Percentiles rank a stretch among this genome's conserved stretches.
These are phyloP conservation scores for Eumaeus atala DNA, from an alignment of 1,140 invertebrate species.

Conservation along the genomic window DNA sequence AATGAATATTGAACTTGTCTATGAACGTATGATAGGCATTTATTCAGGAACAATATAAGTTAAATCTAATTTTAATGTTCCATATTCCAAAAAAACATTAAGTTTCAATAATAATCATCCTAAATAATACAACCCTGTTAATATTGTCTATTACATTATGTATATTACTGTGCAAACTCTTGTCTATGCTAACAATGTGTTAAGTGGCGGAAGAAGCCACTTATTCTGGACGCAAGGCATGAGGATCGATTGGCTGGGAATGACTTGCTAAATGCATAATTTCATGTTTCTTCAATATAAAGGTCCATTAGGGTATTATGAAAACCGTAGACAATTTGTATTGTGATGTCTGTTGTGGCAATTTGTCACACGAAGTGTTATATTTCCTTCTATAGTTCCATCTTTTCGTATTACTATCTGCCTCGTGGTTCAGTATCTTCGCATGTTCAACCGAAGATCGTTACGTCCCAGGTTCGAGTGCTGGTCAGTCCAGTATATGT, in stretches of 20 bases:
- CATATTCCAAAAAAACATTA: background rate
- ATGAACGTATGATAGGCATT: too few species aligned
- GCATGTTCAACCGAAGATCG: too few species aligned
- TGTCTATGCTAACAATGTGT: constrained; percentile 24
- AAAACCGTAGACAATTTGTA: constrained; percentile 7
- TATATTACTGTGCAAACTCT: background rate
- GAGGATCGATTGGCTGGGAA: constrained; percentile 18
- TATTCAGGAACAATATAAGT: too few species aligned
- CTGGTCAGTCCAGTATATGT: too few species aligned
- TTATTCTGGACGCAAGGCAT: constrained; percentile 9
- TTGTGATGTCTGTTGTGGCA: background rate
- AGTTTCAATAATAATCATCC: background rate
- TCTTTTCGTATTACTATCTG: too few species aligned
- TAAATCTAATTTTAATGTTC: background rate
- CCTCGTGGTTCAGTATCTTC: too few species aligned
- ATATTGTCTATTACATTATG: constrained; percentile 7
- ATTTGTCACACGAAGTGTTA: background rate
- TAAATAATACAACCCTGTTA: background rate
- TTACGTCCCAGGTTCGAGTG: too few species aligned
- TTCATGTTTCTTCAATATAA: constrained; percentile 7
- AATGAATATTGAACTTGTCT: too few species aligned
- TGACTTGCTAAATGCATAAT: constrained; percentile 21
- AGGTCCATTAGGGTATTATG: constrained; percentile 3
- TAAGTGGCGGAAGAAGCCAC: constrained; percentile 34
- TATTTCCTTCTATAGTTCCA: too few species aligned